These are phyloP conservation scores for Callospermophilus lateralis DNA, from an alignment of 2,113 vertebrate genomes.

Conservation along the genomic window DNA sequence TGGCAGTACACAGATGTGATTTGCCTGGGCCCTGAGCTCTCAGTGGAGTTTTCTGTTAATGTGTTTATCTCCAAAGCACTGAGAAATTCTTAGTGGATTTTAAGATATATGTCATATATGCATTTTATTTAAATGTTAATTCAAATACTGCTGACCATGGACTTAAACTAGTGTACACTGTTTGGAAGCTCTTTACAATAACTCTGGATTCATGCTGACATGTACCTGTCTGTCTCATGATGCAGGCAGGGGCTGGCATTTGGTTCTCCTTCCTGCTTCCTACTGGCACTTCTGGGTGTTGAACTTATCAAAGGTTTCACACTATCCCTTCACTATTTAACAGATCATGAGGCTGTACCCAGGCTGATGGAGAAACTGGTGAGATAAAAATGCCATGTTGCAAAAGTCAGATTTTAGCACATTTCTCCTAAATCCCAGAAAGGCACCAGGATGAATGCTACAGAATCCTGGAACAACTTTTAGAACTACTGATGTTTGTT, in stretches of 20 bases:
- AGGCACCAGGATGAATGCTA: neutral
- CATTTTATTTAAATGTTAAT: slow-evolving; percentile 62
- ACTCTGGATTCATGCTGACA: accelerated
- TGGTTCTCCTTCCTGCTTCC: accelerated
- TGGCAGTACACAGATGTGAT: accelerated
- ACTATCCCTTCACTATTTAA: neutral
- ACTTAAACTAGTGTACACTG: neutral
- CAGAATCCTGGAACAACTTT: neutral
- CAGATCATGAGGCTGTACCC: neutral
- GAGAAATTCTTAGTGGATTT: neutral
- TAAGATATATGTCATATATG: neutral
- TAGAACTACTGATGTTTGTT: neutral
- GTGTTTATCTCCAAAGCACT: neutral
- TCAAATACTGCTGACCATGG: neutral
- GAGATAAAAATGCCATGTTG: neutral
- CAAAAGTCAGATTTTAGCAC: neutral
- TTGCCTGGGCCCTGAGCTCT: neutral
- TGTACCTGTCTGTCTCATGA: accelerated
- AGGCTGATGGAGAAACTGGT: neutral
- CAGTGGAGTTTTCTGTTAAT: neutral
- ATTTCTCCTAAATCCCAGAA: neutral
- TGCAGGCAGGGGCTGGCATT: accelerated
- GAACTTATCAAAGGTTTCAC: neutral
- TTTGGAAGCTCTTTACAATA: neutral
- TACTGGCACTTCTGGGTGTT: accelerated